These are phyloP conservation scores for Pseudorasbora parva DNA, from an alignment of 2,113 vertebrate species.

Conservation along the genomic window DNA sequence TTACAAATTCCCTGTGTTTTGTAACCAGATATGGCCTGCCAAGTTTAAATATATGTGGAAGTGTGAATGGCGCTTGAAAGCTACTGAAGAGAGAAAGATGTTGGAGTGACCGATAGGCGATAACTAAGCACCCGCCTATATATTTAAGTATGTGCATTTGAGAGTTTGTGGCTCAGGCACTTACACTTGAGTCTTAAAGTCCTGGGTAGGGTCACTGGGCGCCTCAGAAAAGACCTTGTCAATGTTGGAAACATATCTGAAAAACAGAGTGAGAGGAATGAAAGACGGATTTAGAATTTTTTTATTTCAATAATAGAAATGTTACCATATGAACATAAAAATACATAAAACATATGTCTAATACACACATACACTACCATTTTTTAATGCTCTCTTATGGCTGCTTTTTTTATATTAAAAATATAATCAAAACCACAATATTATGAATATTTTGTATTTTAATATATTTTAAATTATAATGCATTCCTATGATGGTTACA, in stretches of 20 bases:
- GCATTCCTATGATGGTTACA: too few species aligned
- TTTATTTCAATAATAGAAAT: neutral
- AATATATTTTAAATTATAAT: too few species aligned
- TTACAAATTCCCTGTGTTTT: neutral
- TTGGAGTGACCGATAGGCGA: neutral
- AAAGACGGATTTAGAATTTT: neutral
- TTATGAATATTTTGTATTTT: too few species aligned
- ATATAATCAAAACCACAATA: too few species aligned
- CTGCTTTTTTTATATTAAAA: neutral
- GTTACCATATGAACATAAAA: neutral
- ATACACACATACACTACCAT: neutral
- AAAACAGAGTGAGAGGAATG: constrained; percentile 8
- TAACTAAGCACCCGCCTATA: neutral
- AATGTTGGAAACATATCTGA: constrained; percentile 92
- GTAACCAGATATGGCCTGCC: neutral
- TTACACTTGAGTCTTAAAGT: constrained; percentile 99
- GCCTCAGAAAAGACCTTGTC: constrained; percentile 94
- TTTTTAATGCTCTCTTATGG: too few species aligned
- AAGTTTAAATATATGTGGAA: neutral
- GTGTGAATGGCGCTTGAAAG: neutral
- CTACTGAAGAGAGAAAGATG: neutral
- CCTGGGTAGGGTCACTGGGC: constrained; percentile 92
- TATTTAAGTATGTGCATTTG: neutral
- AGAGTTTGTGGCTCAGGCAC: constrained; percentile 62
- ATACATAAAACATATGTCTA: neutral